phyloP scores from a whole-genome alignment of 2,113 vertebrate species.

The Cyprinodon tularosa region DNA sequence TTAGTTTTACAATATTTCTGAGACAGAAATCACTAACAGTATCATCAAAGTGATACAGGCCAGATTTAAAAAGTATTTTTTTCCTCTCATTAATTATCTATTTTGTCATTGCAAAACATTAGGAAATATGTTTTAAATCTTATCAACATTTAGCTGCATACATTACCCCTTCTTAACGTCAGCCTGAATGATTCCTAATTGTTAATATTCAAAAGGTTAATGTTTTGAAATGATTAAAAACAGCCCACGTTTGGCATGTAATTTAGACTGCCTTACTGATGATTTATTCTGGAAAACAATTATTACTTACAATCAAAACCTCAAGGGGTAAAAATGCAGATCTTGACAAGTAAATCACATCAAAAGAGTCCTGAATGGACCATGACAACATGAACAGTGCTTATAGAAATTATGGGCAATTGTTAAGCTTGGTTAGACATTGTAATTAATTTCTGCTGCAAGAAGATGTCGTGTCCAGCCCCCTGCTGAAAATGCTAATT shows the following conservation, averaged over 20 bases:
- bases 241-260: constrained; percentile 40
- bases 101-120: constrained; percentile 9
- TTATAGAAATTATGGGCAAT: constrained; percentile 59
- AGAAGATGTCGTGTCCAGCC: constrained; percentile 33
- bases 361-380: constrained; percentile 52
- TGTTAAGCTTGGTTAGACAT: constrained; percentile 55
- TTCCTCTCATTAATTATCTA: constrained; percentile 7
- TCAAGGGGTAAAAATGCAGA: constrained; percentile 42
- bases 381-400: constrained; percentile 32
- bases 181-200: constrained; percentile 22
- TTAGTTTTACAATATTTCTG: not conserved
- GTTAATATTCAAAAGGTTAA: constrained; percentile 54
- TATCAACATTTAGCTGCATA: constrained; percentile 20
- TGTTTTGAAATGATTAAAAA: constrained; percentile 48
- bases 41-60: not conserved
- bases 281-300: constrained; percentile 58
- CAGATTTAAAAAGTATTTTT: not conserved
- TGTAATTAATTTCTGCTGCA: constrained; percentile 57
- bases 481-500: constrained; percentile 52
- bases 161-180: not conserved
- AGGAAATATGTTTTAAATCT: constrained; percentile 11
- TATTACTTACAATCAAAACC: constrained; percentile 54
- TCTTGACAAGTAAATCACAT: constrained; percentile 53
- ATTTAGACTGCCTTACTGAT: constrained; percentile 49
- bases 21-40: not conserved